Conservation (phyloP, 2,888 invertebrate species). For the Tipula helvola region DNA sequence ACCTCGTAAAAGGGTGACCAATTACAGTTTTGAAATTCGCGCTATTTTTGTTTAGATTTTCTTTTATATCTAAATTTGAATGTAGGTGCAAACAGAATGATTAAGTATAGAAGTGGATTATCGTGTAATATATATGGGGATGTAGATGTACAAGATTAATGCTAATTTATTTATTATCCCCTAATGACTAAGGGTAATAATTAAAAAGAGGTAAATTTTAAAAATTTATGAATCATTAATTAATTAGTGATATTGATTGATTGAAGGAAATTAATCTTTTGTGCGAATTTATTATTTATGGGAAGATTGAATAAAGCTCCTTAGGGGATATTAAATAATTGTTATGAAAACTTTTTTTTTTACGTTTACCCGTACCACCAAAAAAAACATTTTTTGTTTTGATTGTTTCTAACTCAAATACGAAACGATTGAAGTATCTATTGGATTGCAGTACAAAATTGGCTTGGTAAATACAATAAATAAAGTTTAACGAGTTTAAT, state of each 20-base stretch:
- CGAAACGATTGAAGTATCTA: too few relatives aligned
- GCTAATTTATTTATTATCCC: not conserved
- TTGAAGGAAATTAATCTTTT: not conserved
- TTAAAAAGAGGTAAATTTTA: not conserved
- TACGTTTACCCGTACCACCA: too few relatives aligned
- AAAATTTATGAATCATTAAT: not conserved
- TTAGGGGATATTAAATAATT: not conserved
- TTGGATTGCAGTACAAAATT: too few relatives aligned
- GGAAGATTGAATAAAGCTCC: not conserved
- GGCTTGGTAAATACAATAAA: not conserved
- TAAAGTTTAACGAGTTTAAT: not conserved
- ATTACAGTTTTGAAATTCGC: too few relatives aligned
- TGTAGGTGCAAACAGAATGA: too few relatives aligned
- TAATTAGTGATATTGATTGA: not conserved
- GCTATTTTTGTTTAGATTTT: too few relatives aligned
- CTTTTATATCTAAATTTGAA: not conserved
- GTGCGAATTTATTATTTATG: not conserved
- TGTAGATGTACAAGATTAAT: not conserved
- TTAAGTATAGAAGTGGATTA: not conserved
- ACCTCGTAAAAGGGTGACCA: too few relatives aligned
- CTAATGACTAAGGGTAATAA: not conserved
- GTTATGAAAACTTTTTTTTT: not conserved
- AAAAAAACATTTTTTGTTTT: too few relatives aligned
- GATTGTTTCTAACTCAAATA: too few relatives aligned
- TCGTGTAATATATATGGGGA: not conserved